Evolutionary conservation across 1,140 invertebrate species (phyloP).

Genomic region (Homalodisca vitripennis): DNA sequence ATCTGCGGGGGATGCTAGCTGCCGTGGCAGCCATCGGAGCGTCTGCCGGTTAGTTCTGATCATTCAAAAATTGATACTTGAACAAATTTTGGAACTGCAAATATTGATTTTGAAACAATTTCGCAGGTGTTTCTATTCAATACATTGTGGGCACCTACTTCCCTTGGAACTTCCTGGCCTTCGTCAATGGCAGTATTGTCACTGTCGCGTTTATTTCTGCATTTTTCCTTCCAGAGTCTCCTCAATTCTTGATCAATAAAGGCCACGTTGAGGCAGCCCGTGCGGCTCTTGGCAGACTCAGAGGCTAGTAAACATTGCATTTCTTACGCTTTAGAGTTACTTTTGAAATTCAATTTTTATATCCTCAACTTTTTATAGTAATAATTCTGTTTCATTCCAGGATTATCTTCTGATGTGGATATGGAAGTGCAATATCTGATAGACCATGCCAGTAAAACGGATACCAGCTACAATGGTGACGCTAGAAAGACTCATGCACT

Average conservation of each 20-base stretch:
- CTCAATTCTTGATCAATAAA: slow-evolving; percentile 64
- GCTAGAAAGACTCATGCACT: too few relatives aligned
- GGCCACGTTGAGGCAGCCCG: slow-evolving; percentile 61
- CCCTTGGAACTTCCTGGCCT: slow-evolving; percentile 59
- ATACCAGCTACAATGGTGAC: too few relatives aligned
- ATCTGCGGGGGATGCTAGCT: slow-evolving; percentile 64
- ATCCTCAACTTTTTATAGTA: too few relatives aligned
- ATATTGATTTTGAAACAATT: background rate
- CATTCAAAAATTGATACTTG: background rate
- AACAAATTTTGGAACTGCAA: too few relatives aligned
- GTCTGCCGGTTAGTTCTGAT: slow-evolving; percentile 38
- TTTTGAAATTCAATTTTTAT: too few relatives aligned
- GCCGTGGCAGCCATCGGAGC: slow-evolving; percentile 59
- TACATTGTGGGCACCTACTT: slow-evolving; percentile 61
- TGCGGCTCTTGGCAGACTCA: slow-evolving; percentile 57
- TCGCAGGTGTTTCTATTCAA: slow-evolving; percentile 50
- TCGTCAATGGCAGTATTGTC: slow-evolving; percentile 58
- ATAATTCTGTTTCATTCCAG: too few relatives aligned
- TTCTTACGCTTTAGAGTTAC: too few relatives aligned
- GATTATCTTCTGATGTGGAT: too few relatives aligned
- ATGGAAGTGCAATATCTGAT: too few relatives aligned
- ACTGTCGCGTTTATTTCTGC: slow-evolving; percentile 56
- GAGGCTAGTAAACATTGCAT: slow-evolving; percentile 57
- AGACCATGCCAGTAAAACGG: too few relatives aligned
- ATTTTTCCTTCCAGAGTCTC: slow-evolving; percentile 68